phyloP scores from a whole-genome alignment of 2,888 invertebrate genomes.

The Aphrophora alni region DNA sequence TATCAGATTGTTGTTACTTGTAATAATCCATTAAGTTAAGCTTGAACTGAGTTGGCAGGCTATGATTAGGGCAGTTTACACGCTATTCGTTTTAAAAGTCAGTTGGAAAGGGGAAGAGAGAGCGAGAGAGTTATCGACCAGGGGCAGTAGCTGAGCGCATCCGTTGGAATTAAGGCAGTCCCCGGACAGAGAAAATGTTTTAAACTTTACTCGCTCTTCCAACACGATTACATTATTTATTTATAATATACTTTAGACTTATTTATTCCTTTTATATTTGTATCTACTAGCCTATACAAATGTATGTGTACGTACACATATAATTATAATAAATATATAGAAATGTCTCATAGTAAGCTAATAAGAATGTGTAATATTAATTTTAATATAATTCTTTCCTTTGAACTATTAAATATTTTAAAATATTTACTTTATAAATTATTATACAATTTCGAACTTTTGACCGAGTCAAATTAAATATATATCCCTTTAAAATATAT shows the following conservation, averaged over 20 bases:
- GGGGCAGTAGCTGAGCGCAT: neutral
- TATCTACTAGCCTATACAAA: too few relatives aligned
- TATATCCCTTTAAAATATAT: too few relatives aligned
- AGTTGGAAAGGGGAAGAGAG: neutral
- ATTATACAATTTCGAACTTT: too few relatives aligned
- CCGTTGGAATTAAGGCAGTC: neutral
- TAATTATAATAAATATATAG: too few relatives aligned
- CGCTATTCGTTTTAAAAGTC: slow-evolving; percentile 9
- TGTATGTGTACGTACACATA: too few relatives aligned
- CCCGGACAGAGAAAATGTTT: slow-evolving; percentile 2
- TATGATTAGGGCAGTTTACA: neutral
- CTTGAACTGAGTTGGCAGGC: neutral
- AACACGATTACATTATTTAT: neutral
- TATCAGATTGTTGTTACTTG: neutral
- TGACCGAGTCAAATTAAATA: too few relatives aligned
- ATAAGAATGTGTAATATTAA: too few relatives aligned
- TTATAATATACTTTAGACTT: neutral
- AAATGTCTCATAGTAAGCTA: too few relatives aligned
- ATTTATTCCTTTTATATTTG: too few relatives aligned
- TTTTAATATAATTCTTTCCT: too few relatives aligned
- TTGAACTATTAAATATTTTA: too few relatives aligned
- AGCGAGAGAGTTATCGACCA: neutral
- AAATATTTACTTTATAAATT: too few relatives aligned
- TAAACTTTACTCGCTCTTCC: neutral
- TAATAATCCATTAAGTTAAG: neutral